Evolutionary conservation across 2,797 vertebrate species (phyloP).

Genomic region (Tiaroga cobitis): DNA sequence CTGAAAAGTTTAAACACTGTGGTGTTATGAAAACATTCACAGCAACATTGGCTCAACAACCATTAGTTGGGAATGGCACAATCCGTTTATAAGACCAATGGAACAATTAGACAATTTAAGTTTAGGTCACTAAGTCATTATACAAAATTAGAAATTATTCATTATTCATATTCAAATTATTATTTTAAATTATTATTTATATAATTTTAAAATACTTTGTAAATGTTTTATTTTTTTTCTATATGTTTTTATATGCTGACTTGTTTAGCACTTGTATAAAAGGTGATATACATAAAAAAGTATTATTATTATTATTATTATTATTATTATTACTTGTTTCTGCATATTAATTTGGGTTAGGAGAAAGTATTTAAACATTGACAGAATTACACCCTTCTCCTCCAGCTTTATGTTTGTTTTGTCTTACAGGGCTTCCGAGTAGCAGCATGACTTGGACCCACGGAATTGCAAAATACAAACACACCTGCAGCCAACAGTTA

Average conservation of each 20-base stretch:
- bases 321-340: background rate
- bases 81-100: background rate
- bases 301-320: background rate
- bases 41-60: background rate
- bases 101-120: too few species aligned
- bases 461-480: conserved; percentile 37
- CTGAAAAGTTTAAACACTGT: background rate
- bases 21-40: background rate
- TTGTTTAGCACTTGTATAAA: background rate
- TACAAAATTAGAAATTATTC: too few species aligned
- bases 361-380: conserved; percentile 5
- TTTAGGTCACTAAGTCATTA: background rate
- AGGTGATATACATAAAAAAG: background rate
- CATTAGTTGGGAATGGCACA: background rate
- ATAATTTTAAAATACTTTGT: background rate
- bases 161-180: too few species aligned
- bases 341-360: background rate
- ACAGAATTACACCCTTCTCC: background rate
- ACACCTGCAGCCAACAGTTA: conserved; percentile 44
- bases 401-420: conserved; percentile 36
- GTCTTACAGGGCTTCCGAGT: conserved; percentile 42
- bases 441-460: conserved; percentile 39
- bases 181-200: background rate
- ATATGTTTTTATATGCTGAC: background rate
- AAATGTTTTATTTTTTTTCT: background rate